Percentiles rank a stretch among this genome's conserved stretches.
phyloP scores from a whole-genome alignment of 2,797 vertebrate genomes.

The Decapterus maruadsi region DNA sequence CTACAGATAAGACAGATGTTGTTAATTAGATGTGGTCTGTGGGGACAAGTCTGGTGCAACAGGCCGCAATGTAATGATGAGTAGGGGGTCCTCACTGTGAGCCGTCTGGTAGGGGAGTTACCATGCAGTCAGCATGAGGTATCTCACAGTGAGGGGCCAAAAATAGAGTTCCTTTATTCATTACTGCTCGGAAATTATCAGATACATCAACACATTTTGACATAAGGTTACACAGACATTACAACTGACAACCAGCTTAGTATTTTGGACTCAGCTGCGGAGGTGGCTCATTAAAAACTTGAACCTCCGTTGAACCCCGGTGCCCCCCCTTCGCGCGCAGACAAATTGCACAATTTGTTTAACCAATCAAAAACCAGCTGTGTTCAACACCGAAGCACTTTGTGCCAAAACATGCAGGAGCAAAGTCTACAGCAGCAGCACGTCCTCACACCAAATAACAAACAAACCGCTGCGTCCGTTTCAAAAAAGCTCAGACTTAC shows the following conservation, averaged over 20 bases:
- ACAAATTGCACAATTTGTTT: constrained; percentile 18
- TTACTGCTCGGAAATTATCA: not conserved
- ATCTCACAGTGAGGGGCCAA: constrained; percentile 17
- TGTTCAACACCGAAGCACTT: constrained; percentile 24
- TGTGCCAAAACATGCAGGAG: constrained; percentile 45
- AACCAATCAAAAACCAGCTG: constrained; percentile 26
- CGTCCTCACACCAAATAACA: constrained; percentile 18
- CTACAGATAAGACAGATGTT: not conserved
- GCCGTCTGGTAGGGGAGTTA: not conserved
- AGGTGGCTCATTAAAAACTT: constrained; percentile 25
- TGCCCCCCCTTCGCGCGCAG: not conserved
- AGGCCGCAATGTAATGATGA: constrained; percentile 35
- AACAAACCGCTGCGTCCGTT: constrained; percentile 39
- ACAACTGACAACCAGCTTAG: constrained; percentile 1
- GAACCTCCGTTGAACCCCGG: not conserved
- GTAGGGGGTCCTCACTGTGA: constrained; percentile 24
- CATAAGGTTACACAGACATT: not conserved
- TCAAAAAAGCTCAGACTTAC: constrained; percentile 62
- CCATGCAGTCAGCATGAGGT: constrained; percentile 7
- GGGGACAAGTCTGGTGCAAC: constrained; percentile 38
- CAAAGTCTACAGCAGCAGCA: constrained; percentile 32
- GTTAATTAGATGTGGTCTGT: not conserved
- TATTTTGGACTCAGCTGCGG: not conserved
- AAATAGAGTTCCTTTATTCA: constrained; percentile 29
- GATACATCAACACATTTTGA: not conserved